Base-by-base conservation (phyloP, 2,797 vertebrate genomes). In the Aldrovandia affinis region DNA sequence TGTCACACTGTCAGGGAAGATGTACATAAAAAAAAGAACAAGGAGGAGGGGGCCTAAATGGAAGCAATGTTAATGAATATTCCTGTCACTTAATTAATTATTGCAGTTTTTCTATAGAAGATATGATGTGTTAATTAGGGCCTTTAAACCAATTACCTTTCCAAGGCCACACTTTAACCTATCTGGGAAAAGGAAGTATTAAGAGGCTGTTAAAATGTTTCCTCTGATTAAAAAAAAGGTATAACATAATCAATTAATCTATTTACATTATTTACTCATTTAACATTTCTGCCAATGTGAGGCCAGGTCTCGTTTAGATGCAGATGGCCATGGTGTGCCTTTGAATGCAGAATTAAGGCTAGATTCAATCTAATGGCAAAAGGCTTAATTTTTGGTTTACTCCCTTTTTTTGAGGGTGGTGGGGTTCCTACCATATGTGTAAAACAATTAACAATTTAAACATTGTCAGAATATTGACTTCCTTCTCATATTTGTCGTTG, bases 61-160 rank as follows among this genome's bases (percentile, higher is more conserved):
- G 94, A 95, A 95, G 95, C 94, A 95, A 95, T 95, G 93, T 94
- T 95, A 95, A 96, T 95, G 94, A 95, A 95, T 95, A 14, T 47
- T 94, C 93, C 92, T 94, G 95, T 94, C 95, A 95, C 94, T 95
- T 95, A 95, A 96, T 95, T 95, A 94, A 95, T 95, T 96, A 95
- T 94, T 33, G 50, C 10, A 91, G 92, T 95, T 95, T 95, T 94
- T 94, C 95, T 95, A 95, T 93, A 94, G 95, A 95, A 96, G 92
- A 93, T 91, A 94, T 94, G 95, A 94, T 91, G 95, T 93, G 92
- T 93, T 96, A 96, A 96, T 96, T 95, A 96, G 95, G 95, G 94
- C 94, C 95, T 95, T 95, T 95, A 93, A 95, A 94, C 93, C 95
- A 91, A 87, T 93, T 92, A 86, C 95, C 94, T 95, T 94, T 95